Conservation (phyloP, 2,797 vertebrate genomes). For the Psittacula derbiana region DNA sequence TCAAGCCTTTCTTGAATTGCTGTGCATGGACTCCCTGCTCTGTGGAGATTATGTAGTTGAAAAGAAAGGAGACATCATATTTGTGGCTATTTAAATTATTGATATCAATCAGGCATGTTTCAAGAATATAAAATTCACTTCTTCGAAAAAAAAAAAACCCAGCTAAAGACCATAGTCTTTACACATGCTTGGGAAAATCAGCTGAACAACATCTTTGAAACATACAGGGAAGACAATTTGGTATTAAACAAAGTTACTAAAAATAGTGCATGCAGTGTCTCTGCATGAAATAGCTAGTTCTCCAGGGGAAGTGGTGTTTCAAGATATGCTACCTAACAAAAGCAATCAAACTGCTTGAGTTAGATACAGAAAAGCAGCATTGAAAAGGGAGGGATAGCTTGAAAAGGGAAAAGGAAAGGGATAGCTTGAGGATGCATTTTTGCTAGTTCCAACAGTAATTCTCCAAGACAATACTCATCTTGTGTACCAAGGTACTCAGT, state of each 20-base stretch:
- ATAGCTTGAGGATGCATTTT: neutral
- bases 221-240: neutral
- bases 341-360: neutral
- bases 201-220: neutral
- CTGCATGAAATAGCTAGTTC: neutral
- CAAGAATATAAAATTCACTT: neutral
- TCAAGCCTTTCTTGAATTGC: neutral
- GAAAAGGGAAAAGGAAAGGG: neutral
- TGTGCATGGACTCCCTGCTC: neutral
- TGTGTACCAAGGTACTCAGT: neutral
- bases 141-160: neutral
- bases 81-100: neutral
- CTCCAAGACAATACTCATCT: neutral
- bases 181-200: neutral
- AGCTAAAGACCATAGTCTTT: neutral
- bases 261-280: neutral
- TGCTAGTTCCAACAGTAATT: neutral
- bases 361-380: neutral
- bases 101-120: neutral
- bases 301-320: neutral
- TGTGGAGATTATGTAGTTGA: neutral
- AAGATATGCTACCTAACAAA: neutral
- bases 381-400: neutral
- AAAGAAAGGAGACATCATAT: neutral
- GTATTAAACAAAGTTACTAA: neutral